Evolutionary conservation across 2,888 invertebrate genomes (phyloP).

Genomic region (Lycophotia porphyrea): DNA sequence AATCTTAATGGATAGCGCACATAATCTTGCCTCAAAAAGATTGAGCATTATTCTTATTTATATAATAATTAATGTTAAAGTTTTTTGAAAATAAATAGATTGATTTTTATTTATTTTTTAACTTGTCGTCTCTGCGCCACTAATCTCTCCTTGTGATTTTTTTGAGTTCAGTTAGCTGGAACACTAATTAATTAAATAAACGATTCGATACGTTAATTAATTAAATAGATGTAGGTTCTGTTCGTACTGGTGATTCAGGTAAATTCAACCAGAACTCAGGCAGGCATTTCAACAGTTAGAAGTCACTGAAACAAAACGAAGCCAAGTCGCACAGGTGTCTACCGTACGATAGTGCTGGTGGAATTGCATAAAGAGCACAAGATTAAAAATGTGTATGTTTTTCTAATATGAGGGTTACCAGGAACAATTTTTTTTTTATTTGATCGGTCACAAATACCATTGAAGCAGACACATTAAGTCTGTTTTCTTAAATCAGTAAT

Average conservation of each 20-base stretch:
- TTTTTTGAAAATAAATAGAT: too few species aligned
- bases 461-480: too few species aligned
- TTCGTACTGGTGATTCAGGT: not conserved
- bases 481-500: not conserved
- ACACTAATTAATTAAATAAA: not conserved
- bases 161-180: not conserved
- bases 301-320: not conserved
- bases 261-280: not conserved
- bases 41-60: too few species aligned
- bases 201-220: conserved; percentile 1
- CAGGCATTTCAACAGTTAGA: not conserved
- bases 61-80: too few species aligned
- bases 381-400: not conserved
- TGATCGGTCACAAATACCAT: too few species aligned
- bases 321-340: not conserved
- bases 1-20: too few species aligned
- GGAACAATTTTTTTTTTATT: too few species aligned
- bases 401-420: not conserved
- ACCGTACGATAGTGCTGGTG: not conserved
- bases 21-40: too few species aligned
- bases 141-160: not conserved
- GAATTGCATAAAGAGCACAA: not conserved
- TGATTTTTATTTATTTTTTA: too few species aligned
- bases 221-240: not conserved
- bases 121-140: too few species aligned